A percentile compares a stretch with the other conserved stretches of the same genome.
phyloP scores from a whole-genome alignment of 2,113 vertebrate species.

The Aptenodytes forsteri region DNA sequence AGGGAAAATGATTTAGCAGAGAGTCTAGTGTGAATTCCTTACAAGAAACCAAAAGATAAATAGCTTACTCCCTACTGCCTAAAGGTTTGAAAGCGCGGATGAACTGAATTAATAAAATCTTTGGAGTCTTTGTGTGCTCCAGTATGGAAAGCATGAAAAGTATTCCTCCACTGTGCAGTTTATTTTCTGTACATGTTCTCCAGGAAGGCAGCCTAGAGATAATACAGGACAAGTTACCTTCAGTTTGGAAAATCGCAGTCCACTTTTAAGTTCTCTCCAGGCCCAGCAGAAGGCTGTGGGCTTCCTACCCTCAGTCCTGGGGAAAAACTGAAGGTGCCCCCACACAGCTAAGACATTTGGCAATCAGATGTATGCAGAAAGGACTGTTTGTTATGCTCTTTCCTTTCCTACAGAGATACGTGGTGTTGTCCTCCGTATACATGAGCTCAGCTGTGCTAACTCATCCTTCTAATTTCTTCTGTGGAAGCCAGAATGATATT shows the following conservation, averaged over 20 bases:
- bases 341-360: background rate
- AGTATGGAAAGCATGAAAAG: slow-evolving; percentile 22
- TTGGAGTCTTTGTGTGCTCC: slow-evolving; percentile 45
- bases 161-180: slow-evolving; percentile 19
- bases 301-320: background rate
- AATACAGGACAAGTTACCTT: background rate
- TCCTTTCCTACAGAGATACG: background rate
- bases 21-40: slow-evolving; percentile 68
- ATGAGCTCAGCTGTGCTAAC: background rate
- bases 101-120: slow-evolving; percentile 58
- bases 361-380: background rate
- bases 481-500: background rate
- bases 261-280: background rate
- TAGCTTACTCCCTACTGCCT: slow-evolving; percentile 61
- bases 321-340: background rate
- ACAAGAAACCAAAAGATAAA: slow-evolving; percentile 67
- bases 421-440: background rate
- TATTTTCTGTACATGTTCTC: background rate
- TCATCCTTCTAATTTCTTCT: background rate
- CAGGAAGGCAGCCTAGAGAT: background rate
- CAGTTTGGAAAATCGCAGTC: background rate
- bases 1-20: slow-evolving; percentile 68
- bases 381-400: background rate
- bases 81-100: slow-evolving; percentile 12
- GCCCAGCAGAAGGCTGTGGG: background rate